Base-by-base conservation (phyloP, 2,797 vertebrate genomes). In the Cheirogaleus major region DNA sequence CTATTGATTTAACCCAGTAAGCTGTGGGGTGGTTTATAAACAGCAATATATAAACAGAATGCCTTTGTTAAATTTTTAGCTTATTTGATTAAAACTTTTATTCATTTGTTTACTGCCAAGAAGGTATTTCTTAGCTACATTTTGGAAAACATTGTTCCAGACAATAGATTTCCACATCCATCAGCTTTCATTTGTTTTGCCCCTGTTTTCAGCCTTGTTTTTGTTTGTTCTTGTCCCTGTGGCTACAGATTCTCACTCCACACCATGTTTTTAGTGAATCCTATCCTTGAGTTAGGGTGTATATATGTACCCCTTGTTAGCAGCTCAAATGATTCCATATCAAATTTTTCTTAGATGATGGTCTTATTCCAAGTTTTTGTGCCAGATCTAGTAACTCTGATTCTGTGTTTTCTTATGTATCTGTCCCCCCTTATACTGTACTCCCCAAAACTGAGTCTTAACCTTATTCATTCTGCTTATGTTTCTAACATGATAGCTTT, bases 141-240 rank as follows among this genome's bases (percentile, higher is more conserved):
- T 73, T 97, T 95, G 79, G 15, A 87, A 82, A 96, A 52, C 61
- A 27, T 45, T 12, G 20, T 78, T 86, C 20, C 30, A 52, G 25
- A 14, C 14, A 73, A 59, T 27, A 78, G 45, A 76, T 55, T 22
- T n/a, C 11, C 22, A 0, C 22, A 12, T 57, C 27, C 23, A 52
- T 85, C 45, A 43, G 25, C 25, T 55, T 23, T 7, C 78, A n/a
- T 35, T 13, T 2, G 2, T n/a, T 38, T 43, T 59, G 61, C 12
- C 23, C 70, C 45, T 55, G 0, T 38, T 67, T 80, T n/a, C 41
- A 87, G 10, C 18, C 25, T 57, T 48, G 15, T 12, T 65, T 97
- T 89, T 32, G 1, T 6, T 69, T 93, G 6, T 59, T 52, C 30
- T 61, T 63, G 8, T 43, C 48, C 43, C 18, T 18, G 35, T 93